These are phyloP conservation scores for Deilephila elpenor DNA, from an alignment of 2,888 invertebrate genomes.

Conservation along the genomic window DNA sequence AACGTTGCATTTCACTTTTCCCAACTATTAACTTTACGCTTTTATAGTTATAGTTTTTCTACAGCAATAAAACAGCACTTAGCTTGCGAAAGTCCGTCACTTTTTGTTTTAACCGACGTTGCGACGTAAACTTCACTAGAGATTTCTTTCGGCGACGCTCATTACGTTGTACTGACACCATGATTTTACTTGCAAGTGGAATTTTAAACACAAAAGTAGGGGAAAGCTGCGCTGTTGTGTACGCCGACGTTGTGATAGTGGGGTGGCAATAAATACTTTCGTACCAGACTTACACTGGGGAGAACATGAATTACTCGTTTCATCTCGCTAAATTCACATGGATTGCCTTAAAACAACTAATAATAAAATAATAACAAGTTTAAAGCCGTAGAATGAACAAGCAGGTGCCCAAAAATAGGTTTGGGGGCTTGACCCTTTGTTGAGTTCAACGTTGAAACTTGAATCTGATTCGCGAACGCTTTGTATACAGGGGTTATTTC, in stretches of 20 bases:
- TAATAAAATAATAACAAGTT: background rate
- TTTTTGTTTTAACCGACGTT: conserved; percentile 51
- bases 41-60: conserved; percentile 26
- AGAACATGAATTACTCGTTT: background rate
- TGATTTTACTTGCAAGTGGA: conserved; percentile 44
- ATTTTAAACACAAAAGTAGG: conserved; percentile 39
- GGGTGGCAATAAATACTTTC: conserved; percentile 39
- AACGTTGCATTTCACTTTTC: conserved; percentile 20
- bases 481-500: no score
- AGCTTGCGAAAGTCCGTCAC: conserved; percentile 52
- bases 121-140: conserved; percentile 28
- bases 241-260: conserved; percentile 32
- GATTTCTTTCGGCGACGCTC: conserved; percentile 68
- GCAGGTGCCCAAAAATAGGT: background rate
- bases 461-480: no score
- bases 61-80: conserved; percentile 26
- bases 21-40: conserved; percentile 14
- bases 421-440: no score
- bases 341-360: background rate
- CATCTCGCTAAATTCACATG: background rate
- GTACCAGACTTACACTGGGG: background rate
- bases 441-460: no score
- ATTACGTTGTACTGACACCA: conserved; percentile 55
- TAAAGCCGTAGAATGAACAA: background rate
- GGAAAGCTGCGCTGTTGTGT: conserved; percentile 42